phyloP scores from a whole-genome alignment of 2,113 vertebrate species.

The Oreotragus oreotragus region DNA sequence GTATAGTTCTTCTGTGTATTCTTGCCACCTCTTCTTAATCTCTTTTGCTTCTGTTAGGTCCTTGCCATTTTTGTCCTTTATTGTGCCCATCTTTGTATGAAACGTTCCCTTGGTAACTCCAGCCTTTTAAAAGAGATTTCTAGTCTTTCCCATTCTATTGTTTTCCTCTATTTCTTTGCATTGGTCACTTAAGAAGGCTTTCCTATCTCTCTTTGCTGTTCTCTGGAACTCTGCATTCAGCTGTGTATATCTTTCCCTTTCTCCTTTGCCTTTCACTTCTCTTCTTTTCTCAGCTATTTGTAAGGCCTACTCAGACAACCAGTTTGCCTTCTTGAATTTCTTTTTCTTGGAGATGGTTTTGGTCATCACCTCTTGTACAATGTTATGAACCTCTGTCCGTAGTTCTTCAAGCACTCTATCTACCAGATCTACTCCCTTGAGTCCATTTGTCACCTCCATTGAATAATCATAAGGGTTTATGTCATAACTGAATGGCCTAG shows the following conservation, averaged over 20 bases:
- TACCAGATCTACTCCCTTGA: neutral
- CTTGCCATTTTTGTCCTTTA: neutral
- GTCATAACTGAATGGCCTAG: neutral
- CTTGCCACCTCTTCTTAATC: neutral
- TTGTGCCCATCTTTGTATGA: neutral
- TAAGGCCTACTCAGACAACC: neutral
- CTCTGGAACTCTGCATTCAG: neutral
- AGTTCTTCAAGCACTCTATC: neutral
- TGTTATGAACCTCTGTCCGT: neutral
- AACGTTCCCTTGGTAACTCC: neutral
- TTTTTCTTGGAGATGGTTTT: neutral
- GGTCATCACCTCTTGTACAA: neutral
- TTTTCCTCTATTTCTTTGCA: neutral
- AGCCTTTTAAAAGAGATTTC: neutral
- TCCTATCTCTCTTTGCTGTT: neutral
- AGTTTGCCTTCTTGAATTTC: neutral
- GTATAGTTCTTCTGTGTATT: neutral
- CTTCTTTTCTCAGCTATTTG: neutral
- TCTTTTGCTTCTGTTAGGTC: neutral
- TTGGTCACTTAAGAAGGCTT: neutral
- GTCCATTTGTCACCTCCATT: neutral
- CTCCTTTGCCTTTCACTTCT: neutral
- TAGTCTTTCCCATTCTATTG: neutral
- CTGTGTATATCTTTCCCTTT: neutral
- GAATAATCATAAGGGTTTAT: neutral